Conservation (phyloP, 1,140 invertebrate genomes). For the Pteromalus puparum region DNA sequence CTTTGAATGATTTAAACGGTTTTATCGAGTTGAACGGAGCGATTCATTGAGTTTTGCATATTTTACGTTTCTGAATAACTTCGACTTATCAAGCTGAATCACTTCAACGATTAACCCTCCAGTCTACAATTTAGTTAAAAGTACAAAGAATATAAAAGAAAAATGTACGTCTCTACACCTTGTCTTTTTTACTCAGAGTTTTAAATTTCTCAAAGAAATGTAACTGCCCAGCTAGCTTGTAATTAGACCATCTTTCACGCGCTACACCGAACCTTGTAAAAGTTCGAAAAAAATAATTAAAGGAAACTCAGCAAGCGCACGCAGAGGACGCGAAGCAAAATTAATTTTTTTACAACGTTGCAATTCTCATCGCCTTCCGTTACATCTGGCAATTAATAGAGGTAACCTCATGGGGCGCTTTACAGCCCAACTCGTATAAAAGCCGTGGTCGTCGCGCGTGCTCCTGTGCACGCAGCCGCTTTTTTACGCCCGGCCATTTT, state of each 20-base stretch:
- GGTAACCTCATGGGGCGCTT: background rate
- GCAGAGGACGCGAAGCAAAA: background rate
- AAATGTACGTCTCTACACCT: background rate
- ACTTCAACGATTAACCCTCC: too few relatives aligned
- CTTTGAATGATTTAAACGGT: too few relatives aligned
- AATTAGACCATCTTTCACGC: too few relatives aligned
- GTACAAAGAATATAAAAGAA: background rate
- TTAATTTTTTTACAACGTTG: conserved; percentile 30
- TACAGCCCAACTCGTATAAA: conserved; percentile 27
- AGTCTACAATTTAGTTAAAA: background rate
- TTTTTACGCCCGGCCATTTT: conserved; percentile 1
- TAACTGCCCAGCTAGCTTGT: too few relatives aligned
- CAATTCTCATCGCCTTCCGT: background rate
- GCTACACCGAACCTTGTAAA: background rate
- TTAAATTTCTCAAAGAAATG: too few relatives aligned
- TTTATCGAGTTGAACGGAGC: too few relatives aligned
- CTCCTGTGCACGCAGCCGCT: too few relatives aligned
- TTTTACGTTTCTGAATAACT: too few relatives aligned
- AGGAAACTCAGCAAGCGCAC: background rate
- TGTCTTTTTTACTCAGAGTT: too few relatives aligned
- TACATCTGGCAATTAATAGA: conserved; percentile 27
- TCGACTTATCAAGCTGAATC: too few relatives aligned
- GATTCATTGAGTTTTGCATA: too few relatives aligned
- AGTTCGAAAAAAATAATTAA: background rate
- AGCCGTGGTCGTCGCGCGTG: conserved; percentile 5